A percentile compares a stretch with the other conserved stretches of the same genome.
Evolutionary conservation across 2,113 vertebrate species (phyloP).

Genomic region (Lates calcarifer): DNA sequence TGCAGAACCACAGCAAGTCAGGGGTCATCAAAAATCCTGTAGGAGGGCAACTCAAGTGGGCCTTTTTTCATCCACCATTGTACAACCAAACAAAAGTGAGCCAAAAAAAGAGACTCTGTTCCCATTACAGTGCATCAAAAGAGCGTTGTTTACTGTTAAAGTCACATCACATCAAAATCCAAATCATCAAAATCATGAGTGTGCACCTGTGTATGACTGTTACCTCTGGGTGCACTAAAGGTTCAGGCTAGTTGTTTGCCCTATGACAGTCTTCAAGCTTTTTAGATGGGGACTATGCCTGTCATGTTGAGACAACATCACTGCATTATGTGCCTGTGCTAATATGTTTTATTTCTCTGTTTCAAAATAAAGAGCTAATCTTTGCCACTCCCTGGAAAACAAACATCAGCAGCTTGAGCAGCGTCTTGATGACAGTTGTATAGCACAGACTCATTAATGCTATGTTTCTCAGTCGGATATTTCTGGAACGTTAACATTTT

Average conservation of each 20-base stretch:
- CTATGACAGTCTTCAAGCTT: constrained; percentile 13
- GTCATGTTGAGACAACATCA: constrained; percentile 46
- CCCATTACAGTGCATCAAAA: constrained; percentile 12
- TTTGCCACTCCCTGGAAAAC: constrained; percentile 12
- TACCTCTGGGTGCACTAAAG: constrained; percentile 24
- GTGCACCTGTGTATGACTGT: constrained; percentile 28
- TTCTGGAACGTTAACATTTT: constrained; percentile 82
- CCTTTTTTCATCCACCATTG: constrained; percentile 24
- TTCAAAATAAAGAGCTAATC: constrained; percentile 11
- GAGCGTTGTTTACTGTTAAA: constrained; percentile 21
- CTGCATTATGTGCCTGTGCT: not conserved
- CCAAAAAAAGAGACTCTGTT: constrained; percentile 15
- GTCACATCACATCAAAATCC: constrained; percentile 49
- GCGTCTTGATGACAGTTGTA: constrained; percentile 30
- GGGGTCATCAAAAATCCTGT: constrained; percentile 31
- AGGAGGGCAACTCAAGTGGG: constrained; percentile 29
- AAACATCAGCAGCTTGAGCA: not conserved
- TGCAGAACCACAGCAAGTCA: constrained; percentile 38
- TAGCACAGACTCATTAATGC: constrained; percentile 54
- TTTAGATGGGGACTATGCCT: constrained; percentile 29
- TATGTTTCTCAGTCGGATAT: constrained; percentile 69
- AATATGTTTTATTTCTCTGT: constrained; percentile 15
- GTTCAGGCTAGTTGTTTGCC: constrained; percentile 38
- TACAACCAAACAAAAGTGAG: constrained; percentile 25
- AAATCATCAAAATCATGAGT: constrained; percentile 10